phyloP scores from a whole-genome alignment of 2,113 vertebrate species.

The Labeo catla region DNA sequence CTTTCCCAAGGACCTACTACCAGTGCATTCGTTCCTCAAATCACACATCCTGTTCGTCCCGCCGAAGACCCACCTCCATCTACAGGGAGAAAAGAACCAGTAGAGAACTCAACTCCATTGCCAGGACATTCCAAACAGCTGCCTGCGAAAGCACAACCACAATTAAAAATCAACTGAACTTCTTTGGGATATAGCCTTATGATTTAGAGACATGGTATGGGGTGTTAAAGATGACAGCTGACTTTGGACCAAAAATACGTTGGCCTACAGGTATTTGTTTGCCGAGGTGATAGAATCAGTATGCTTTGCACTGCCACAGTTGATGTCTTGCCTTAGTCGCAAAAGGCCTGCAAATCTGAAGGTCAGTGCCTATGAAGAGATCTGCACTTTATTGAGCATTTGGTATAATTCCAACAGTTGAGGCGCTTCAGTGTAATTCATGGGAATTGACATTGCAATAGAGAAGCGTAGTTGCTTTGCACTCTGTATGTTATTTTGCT shows the following conservation, averaged over 20 bases:
- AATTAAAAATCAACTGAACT: background rate
- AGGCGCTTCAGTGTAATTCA: background rate
- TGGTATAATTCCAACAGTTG: background rate
- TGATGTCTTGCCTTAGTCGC: conserved; percentile 1
- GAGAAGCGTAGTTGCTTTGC: conserved; percentile 3
- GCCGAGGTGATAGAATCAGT: background rate
- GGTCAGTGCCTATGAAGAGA: background rate
- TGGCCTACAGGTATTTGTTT: conserved; percentile 10
- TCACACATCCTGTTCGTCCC: background rate
- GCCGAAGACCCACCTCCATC: background rate
- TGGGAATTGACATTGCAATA: background rate
- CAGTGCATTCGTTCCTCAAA: background rate
- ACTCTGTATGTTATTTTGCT: background rate
- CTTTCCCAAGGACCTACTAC: background rate
- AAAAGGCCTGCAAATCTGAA: background rate
- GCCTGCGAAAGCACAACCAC: background rate
- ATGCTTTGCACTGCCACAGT: conserved; percentile 41
- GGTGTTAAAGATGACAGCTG: background rate
- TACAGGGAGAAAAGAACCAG: background rate
- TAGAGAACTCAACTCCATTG: conserved; percentile 3
- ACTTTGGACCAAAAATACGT: conserved; percentile 14
- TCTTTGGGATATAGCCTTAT: background rate
- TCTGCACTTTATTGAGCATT: background rate
- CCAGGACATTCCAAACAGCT: conserved; percentile 6
- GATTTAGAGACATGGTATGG: background rate